Evolutionary conservation across 2,888 invertebrate species (phyloP).

Genomic region (Chouioia cunea): DNA sequence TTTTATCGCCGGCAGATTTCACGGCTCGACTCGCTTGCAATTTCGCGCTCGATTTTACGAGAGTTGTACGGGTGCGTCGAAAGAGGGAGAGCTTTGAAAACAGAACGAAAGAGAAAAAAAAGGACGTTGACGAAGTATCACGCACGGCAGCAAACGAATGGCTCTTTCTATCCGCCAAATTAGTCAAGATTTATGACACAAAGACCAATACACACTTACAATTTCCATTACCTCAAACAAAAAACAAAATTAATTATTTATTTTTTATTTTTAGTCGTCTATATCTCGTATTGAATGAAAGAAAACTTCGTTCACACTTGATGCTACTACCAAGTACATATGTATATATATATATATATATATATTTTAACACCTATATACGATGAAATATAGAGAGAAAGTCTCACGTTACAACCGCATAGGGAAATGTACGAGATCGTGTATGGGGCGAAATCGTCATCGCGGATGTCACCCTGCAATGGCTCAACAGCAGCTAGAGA

Average conservation of each 20-base stretch:
- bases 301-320: too few species aligned
- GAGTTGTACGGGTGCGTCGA: conserved; percentile 1
- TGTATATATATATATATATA: too few species aligned
- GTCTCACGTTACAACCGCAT: conserved; percentile 23
- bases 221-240: too few species aligned
- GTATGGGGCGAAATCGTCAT: background rate
- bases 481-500: too few species aligned
- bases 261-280: too few species aligned
- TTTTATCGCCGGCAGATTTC: conserved; percentile 37
- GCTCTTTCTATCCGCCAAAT: conserved; percentile 63
- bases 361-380: too few species aligned
- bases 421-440: conserved; percentile 10
- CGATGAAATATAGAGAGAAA: background rate
- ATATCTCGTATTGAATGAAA: too few species aligned
- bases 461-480: conserved; percentile 20
- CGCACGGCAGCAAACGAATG: conserved; percentile 58
- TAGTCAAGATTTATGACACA: conserved; percentile 64
- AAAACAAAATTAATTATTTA: too few species aligned
- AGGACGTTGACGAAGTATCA: conserved; percentile 32
- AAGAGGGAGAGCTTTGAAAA: conserved; percentile 33
- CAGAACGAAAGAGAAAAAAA: conserved; percentile 15
- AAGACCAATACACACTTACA: too few species aligned
- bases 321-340: too few species aligned
- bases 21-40: background rate
- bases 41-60: conserved; percentile 29